These are phyloP conservation scores for Ophioninae sp. DNA, from an alignment of 2,888 invertebrate species.

Conservation along the genomic window DNA sequence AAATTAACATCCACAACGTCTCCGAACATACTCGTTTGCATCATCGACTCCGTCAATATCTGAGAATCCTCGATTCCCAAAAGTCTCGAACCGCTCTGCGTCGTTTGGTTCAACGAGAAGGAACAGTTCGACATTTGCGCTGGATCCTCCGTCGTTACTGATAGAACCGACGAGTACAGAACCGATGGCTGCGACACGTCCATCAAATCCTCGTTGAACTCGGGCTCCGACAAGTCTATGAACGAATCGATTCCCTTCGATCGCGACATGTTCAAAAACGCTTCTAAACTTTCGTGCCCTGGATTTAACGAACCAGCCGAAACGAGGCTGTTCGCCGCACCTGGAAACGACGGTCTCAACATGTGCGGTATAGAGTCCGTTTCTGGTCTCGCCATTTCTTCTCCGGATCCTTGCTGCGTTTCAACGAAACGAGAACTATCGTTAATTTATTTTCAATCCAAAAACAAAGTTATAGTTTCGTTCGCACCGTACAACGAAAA, in stretches of 20 bases:
- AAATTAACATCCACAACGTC: conserved; percentile 67
- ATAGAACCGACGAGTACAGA: conserved; percentile 71
- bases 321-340: conserved; percentile 25
- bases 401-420: conserved; percentile 55
- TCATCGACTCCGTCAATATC: conserved; percentile 76
- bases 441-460: neutral
- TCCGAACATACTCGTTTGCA: conserved; percentile 75
- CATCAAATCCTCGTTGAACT: conserved; percentile 74
- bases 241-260: conserved; percentile 78
- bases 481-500: too few species aligned
- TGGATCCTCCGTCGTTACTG: conserved; percentile 49
- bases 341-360: conserved; percentile 67
- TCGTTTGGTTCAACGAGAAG: conserved; percentile 13
- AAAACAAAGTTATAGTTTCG: too few species aligned
- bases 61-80: conserved; percentile 70
- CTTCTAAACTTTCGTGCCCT: conserved; percentile 77
- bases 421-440: neutral
- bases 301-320: conserved; percentile 56
- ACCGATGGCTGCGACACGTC: conserved; percentile 76
- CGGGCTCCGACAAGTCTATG: conserved; percentile 75
- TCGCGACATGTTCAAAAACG: conserved; percentile 75
- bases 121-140: conserved; percentile 52
- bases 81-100: conserved; percentile 32
- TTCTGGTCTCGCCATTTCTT: conserved; percentile 13
- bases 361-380: conserved; percentile 72